Base-by-base conservation (phyloP, 2,888 invertebrate genomes). In the Allacma fusca region DNA sequence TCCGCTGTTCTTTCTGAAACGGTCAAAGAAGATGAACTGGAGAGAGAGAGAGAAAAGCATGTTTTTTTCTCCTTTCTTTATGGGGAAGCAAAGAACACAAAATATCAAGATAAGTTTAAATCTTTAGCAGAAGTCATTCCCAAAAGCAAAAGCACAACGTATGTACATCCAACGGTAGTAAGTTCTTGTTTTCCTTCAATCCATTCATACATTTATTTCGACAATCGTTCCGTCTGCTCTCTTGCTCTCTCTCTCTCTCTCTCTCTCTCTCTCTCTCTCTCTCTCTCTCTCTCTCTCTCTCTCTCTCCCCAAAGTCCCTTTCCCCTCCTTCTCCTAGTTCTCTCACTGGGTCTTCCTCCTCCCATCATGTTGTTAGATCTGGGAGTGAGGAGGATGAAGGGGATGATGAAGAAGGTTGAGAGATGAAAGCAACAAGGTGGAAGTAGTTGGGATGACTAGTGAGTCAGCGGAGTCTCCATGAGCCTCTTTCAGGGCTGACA, bases 81-180 rank as follows among this genome's bases (percentile, higher is more conserved):
- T 44, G n/a, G 34, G 24, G 19, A 40, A 16, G 24, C 44, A 44
- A 23, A 70, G 29, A 68, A 62, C 12, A 21, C 5, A 70, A 43
- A 23, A 50, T 50, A 50, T 50, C 50, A 21, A 70, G 70, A 70
- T 70, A 44, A 70, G 43, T 70, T 70, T 70, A 70, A 70, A 70
- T 70, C 44, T 43, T 70, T 44, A 70, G 44, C 70, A 70, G 24
- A 70, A 70, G 70, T 70, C 70, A 70, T 7, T 40, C 44, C 26
- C 2, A 16, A 5, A 1, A 50, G 16, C 7, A n/a, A 50, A 12
- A 16, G 19, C 1, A 50, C 7, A 50, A 50, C 16, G 19, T 50
- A n/a, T 50, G n/a, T n/a, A n/a, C n/a, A n/a, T n/a, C n/a, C n/a
- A n/a, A n/a, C n/a, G n/a, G n/a, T n/a, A n/a, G n/a, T n/a, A n/a